These are phyloP conservation scores for Gnathonemus echidnorhynchus DNA, from an alignment of 2,113 vertebrate genomes.

Conservation along the genomic window DNA sequence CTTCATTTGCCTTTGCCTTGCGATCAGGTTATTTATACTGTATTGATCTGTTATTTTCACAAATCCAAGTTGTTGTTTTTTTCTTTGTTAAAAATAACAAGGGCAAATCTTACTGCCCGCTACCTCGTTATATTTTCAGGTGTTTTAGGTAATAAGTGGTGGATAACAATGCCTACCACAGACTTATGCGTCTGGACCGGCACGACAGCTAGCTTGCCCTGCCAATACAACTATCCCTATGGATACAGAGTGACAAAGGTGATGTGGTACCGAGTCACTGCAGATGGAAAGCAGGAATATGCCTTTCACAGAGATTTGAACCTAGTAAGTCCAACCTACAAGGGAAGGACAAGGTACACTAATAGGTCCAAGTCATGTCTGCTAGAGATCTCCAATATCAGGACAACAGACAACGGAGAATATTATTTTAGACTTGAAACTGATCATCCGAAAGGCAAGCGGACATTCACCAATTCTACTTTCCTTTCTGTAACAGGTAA, in stretches of 20 bases:
- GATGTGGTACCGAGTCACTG: conserved; percentile 64
- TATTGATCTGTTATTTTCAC: conserved; percentile 59
- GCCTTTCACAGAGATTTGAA: conserved; percentile 52
- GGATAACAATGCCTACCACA: conserved; percentile 57
- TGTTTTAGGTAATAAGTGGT: conserved; percentile 51
- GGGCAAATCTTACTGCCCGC: neutral
- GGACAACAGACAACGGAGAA: conserved; percentile 57
- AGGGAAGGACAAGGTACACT: conserved; percentile 45
- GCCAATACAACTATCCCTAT: conserved; percentile 60
- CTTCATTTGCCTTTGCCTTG: conserved; percentile 55
- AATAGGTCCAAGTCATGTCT: conserved; percentile 44
- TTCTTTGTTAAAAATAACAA: neutral
- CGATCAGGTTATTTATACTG: conserved; percentile 55
- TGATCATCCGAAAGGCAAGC: conserved; percentile 56
- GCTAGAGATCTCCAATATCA: conserved; percentile 54
- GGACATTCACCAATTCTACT: conserved; percentile 61
- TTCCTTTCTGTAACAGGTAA: conserved; percentile 57
- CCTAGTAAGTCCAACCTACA: conserved; percentile 55
- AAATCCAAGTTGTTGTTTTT: neutral
- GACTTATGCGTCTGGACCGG: conserved; percentile 65
- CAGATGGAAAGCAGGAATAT: conserved; percentile 52
- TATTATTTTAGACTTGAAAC: conserved; percentile 68
- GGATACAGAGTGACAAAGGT: conserved; percentile 55
- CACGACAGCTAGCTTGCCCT: conserved; percentile 60
- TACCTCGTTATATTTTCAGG: conserved; percentile 35